Evolutionary conservation across 2,113 vertebrate genomes (phyloP).

Genomic region (Paratilapia polleni): DNA sequence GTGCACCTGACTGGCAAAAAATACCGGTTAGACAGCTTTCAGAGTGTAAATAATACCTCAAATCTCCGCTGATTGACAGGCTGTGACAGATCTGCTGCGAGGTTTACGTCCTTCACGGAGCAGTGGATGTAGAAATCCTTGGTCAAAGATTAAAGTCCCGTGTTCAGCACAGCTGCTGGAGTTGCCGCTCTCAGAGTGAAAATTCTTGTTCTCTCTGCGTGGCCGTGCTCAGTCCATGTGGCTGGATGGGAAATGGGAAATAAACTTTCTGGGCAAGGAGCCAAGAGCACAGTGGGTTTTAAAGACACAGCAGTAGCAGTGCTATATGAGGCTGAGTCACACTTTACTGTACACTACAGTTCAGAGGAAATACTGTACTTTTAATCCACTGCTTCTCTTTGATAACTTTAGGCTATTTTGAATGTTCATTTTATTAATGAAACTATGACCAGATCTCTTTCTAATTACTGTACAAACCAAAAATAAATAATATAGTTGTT

Average conservation of each 20-base stretch:
- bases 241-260: constrained; percentile 74
- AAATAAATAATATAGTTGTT: background rate
- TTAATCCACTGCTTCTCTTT: background rate
- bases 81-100: constrained; percentile 15
- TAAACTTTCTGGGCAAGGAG: constrained; percentile 68
- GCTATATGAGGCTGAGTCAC: constrained; percentile 18
- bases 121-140: constrained; percentile 1
- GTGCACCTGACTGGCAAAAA: constrained; percentile 23
- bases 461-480: background rate
- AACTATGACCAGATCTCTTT: background rate
- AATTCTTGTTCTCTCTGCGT: constrained; percentile 50
- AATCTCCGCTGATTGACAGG: background rate
- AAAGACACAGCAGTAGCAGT: constrained; percentile 68
- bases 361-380: background rate
- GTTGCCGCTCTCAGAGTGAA: constrained; percentile 33
- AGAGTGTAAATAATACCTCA: constrained; percentile 52
- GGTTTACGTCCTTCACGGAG: constrained; percentile 2
- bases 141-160: constrained; percentile 23
- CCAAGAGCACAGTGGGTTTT: constrained; percentile 61
- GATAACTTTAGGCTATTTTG: background rate
- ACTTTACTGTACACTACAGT: background rate
- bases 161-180: constrained; percentile 26
- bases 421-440: background rate
- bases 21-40: background rate
- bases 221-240: constrained; percentile 69